Percentiles rank a stretch among this genome's conserved stretches.
These are phyloP conservation scores for Cossypha heuglini DNA, from an alignment of 2,797 vertebrate genomes.

Conservation along the genomic window DNA sequence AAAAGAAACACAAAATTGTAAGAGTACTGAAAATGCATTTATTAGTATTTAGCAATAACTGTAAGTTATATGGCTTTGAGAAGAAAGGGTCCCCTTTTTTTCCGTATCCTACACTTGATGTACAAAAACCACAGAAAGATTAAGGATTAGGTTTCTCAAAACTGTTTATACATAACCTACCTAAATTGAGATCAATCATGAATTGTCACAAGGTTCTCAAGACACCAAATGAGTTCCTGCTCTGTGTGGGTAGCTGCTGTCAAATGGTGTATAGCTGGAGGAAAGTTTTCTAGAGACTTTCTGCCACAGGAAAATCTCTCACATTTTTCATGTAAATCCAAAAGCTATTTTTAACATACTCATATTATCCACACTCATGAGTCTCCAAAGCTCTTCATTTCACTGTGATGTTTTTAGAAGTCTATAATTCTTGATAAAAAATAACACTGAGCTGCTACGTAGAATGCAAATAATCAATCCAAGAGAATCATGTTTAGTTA, in stretches of 20 bases:
- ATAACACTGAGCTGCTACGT: background rate
- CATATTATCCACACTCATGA: background rate
- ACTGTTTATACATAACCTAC: background rate
- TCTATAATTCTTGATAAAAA: background rate
- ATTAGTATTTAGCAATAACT: background rate
- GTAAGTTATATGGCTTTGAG: background rate
- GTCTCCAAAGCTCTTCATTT: background rate
- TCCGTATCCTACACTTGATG: background rate
- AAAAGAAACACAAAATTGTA: background rate
- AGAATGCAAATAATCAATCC: background rate
- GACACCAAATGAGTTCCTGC: background rate
- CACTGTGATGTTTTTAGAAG: background rate
- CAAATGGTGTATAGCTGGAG: background rate
- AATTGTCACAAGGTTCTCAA: background rate
- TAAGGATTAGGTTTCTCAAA: background rate
- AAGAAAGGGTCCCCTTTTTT: background rate
- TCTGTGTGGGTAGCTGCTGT: background rate
- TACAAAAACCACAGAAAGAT: background rate
- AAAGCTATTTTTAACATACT: background rate
- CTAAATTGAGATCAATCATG: background rate
- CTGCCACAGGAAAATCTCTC: background rate
- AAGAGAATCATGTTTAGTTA: background rate
- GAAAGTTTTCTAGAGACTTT: background rate
- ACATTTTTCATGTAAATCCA: background rate
- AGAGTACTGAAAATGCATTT: background rate